Evolutionary conservation across 2,797 vertebrate genomes (phyloP).

Genomic region (Pempheris klunzingeri): DNA sequence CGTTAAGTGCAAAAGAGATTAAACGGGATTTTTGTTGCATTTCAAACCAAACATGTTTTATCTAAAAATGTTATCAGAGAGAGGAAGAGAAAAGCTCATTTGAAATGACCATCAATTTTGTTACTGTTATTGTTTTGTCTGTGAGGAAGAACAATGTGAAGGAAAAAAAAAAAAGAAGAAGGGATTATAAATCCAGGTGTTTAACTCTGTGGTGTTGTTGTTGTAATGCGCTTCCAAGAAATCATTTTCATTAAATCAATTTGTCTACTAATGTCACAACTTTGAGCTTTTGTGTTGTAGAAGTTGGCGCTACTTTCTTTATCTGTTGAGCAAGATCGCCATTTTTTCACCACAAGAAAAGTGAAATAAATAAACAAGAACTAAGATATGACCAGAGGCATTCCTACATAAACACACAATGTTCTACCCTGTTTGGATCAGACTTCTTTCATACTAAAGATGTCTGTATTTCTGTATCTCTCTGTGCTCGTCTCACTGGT

Average conservation of each 20-base stretch:
- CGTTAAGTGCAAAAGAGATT: background rate
- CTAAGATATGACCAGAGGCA: too few species aligned
- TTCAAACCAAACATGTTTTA: constrained; percentile 15
- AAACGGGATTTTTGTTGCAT: background rate
- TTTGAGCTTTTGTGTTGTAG: background rate
- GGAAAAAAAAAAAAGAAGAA: too few species aligned
- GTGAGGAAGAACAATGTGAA: constrained; percentile 6
- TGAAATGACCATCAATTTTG: background rate
- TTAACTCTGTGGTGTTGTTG: background rate
- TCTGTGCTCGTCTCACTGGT: background rate
- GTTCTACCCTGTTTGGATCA: background rate
- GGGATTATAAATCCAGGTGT: constrained; percentile 1
- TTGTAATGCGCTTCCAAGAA: constrained; percentile 7
- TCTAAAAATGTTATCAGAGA: background rate
- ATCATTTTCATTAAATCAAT: constrained; percentile 2
- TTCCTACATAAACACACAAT: background rate
- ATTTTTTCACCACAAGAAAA: too few species aligned
- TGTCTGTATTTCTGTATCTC: background rate
- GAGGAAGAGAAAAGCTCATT: background rate
- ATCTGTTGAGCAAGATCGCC: too few species aligned
- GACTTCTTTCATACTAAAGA: background rate
- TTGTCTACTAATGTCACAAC: background rate
- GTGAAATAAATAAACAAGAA: too few species aligned
- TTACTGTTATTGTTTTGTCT: constrained; percentile 3
- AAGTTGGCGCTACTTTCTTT: background rate